Evolutionary conservation across 2,113 vertebrate genomes (phyloP), one percentile per base, ranked within the genome.

Genomic region (Bubalus kerabau): DNA sequence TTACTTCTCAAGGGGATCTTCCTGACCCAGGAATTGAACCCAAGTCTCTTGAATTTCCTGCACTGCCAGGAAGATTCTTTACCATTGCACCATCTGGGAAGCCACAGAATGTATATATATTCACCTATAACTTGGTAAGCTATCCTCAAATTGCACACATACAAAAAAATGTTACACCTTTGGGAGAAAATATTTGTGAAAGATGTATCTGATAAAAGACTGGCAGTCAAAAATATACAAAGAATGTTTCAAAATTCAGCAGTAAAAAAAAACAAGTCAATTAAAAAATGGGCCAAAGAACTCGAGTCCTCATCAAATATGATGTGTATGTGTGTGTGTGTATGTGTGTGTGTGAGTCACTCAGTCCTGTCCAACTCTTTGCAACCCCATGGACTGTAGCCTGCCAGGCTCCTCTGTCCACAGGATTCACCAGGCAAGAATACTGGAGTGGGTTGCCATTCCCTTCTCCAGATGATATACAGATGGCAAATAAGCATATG

Each of bases 71-170:
- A 36, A 40, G n/a, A 74, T 40, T 74, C 19, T 40, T 40, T 74
- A 74, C 67, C 67, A 74, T 11, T 23, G 67, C 19, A 23, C n/a
- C 36, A 40, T 74, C 67, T 21, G 19, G 67, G 67, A 74, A 74
- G 67, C n/a, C 67, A n/a, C 78, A 81, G 48, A 81, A 52, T 81
- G 48, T 81, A 50, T 96, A 90, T 67, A 57, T 62, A 82, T 97
- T 96, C 91, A 97, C n/a, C 95, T 91, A 0, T 96, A 96, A 74
- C 94, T 97, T 96, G 92, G 82, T 71, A 98, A 96, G 94, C 52
- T 84, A 88, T 96, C 96, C 52, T 82, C 83, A 96, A 74, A 87
- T 94, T 43, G 48, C 13, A 23, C 54, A 23, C 52, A 46, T 14
- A 12, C 28, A 59, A 19, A 36, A 23, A 59, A 46, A 90, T 56